A percentile compares a stretch with the other conserved stretches of the same genome.
These are phyloP conservation scores for Sesia bembeciformis DNA, from an alignment of 2,888 invertebrate species.

Conservation along the genomic window DNA sequence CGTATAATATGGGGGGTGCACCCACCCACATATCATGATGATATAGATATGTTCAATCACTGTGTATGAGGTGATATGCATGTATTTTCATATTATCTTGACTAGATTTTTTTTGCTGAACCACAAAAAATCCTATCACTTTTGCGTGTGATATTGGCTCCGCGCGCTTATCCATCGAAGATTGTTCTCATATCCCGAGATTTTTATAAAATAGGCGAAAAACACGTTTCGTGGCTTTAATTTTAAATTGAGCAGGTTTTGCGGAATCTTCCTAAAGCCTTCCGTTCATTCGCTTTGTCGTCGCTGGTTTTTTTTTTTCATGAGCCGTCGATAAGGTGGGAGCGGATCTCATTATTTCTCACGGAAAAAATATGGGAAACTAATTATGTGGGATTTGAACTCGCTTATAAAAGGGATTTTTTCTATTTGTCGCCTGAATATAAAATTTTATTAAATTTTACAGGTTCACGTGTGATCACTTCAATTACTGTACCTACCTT, in stretches of 20 bases:
- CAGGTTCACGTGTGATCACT: no score
- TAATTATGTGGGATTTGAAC: slow-evolving; percentile 50
- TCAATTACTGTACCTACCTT: no score
- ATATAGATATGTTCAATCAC: no score
- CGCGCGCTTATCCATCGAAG: slow-evolving; percentile 57
- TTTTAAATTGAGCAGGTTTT: slow-evolving; percentile 74
- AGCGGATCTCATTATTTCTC: slow-evolving; percentile 48
- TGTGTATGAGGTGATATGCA: no score
- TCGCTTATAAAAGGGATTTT: slow-evolving; percentile 1
- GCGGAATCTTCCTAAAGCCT: slow-evolving; percentile 67
- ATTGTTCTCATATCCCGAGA: slow-evolving; percentile 67
- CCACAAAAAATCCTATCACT: neutral
- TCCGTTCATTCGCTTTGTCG: slow-evolving; percentile 46
- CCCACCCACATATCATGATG: no score
- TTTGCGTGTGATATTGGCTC: slow-evolving; percentile 7
- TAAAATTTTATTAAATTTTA: neutral
- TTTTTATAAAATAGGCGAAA: slow-evolving; percentile 73
- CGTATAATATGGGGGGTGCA: no score
- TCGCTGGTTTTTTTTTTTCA: slow-evolving; percentile 48
- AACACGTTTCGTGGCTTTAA: slow-evolving; percentile 75
- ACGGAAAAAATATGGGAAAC: slow-evolving; percentile 45
- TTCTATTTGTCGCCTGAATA: neutral
- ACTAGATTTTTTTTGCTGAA: slow-evolving; percentile 7
- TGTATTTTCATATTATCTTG: no score
- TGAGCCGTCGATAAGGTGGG: slow-evolving; percentile 34